Conservation (phyloP, 2,797 vertebrate species). For the Potorous gilbertii region DNA sequence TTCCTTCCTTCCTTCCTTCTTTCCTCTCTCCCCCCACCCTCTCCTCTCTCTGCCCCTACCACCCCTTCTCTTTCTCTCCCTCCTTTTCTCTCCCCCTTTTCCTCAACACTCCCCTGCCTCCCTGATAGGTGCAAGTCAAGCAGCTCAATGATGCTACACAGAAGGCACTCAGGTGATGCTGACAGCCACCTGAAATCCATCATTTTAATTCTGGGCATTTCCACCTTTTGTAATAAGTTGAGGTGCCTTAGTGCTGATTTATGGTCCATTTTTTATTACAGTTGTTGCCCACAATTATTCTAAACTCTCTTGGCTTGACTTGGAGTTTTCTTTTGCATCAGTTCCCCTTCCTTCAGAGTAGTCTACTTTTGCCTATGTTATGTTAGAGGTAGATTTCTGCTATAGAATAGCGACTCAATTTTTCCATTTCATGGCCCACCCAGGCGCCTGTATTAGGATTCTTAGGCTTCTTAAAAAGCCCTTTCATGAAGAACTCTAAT, state of each 20-base stretch:
- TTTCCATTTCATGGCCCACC: not conserved
- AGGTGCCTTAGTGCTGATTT: not conserved
- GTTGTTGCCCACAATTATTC: slow-evolving; percentile 60
- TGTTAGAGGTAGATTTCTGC: not conserved
- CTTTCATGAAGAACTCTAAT: not conserved
- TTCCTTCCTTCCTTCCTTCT: not conserved
- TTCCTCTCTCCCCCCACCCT: not conserved
- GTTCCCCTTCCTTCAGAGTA: not conserved
- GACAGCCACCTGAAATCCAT: slow-evolving; percentile 13
- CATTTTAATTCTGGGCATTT: not conserved
- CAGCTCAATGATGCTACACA: accelerated
- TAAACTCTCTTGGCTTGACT: slow-evolving; percentile 50
- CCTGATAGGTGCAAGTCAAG: not conserved
- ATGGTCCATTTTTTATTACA: not conserved
- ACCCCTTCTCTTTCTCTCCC: not conserved
- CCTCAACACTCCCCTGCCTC: not conserved
- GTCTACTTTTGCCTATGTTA: not conserved
- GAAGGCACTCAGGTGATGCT: not conserved
- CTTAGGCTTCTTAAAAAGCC: not conserved
- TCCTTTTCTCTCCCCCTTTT: not conserved
- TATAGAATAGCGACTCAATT: not conserved
- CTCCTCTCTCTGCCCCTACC: not conserved
- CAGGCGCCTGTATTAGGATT: not conserved
- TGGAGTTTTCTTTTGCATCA: slow-evolving; percentile 16
- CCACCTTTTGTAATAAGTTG: not conserved